Evolutionary conservation across 1,140 invertebrate genomes (phyloP).

Genomic region (Sycobia sp.): DNA sequence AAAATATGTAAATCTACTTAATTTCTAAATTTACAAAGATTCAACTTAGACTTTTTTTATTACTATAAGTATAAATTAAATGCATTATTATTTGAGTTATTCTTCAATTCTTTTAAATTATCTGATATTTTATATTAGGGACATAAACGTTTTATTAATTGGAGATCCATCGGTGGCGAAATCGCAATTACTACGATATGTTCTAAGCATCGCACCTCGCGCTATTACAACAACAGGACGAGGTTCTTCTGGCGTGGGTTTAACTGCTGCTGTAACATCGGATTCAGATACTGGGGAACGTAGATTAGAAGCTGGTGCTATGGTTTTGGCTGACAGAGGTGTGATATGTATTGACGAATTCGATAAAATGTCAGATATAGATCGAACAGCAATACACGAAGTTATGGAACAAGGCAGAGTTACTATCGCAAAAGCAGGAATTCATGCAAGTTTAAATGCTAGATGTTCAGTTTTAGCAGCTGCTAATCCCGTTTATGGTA

Average conservation of each 20-base stretch:
- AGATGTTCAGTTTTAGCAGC: constrained; percentile 97
- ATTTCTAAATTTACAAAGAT: too few relatives aligned
- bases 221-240: constrained; percentile 97
- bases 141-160: constrained; percentile 96
- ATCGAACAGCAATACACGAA: constrained; percentile 98
- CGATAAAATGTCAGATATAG: constrained; percentile 99
- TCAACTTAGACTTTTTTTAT: too few relatives aligned
- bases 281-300: constrained; percentile 93
- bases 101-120: background rate
- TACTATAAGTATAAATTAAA: too few relatives aligned
- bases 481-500: constrained; percentile 99
- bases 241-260: constrained; percentile 94
- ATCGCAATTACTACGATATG: constrained; percentile 95
- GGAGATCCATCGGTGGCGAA: constrained; percentile 99
- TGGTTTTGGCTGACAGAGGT: constrained; percentile 98
- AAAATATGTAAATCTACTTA: too few relatives aligned
- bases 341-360: constrained; percentile 99
- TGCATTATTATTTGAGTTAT: too few relatives aligned
- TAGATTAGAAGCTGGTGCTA: constrained; percentile 95
- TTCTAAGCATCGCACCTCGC: constrained; percentile 89
- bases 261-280: constrained; percentile 96
- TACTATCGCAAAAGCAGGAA: constrained; percentile 98
- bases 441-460: constrained; percentile 97
- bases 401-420: constrained; percentile 96
- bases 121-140: constrained; percentile 68